A percentile compares a stretch with the other conserved stretches of the same genome.
phyloP scores from a whole-genome alignment of 2,797 vertebrate genomes.

The Trachurus trachurus region DNA sequence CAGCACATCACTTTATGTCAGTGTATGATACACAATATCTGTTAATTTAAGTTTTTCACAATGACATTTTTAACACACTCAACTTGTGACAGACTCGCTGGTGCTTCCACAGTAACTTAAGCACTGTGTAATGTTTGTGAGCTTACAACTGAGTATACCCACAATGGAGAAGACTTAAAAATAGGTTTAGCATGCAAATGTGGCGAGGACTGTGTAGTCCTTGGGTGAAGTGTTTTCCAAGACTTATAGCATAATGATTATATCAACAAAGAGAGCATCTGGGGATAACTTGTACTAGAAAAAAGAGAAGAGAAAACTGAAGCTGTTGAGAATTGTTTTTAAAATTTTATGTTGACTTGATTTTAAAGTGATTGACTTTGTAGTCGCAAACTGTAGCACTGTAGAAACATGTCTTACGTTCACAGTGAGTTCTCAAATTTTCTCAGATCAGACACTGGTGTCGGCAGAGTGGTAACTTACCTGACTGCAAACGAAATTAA shows the following conservation, averaged over 20 bases:
- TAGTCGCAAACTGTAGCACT: neutral
- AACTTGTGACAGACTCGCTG: neutral
- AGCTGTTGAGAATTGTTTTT: too few species aligned
- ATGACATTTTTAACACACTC: neutral
- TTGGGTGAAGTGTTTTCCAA: neutral
- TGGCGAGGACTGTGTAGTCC: neutral
- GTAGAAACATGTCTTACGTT: too few species aligned
- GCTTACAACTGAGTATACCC: neutral
- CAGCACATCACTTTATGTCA: neutral
- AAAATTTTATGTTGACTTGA: neutral
- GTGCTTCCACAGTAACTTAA: neutral
- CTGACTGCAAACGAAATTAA: too few species aligned
- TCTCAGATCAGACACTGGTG: too few species aligned
- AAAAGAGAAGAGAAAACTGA: constrained; percentile 6
- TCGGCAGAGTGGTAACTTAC: too few species aligned
- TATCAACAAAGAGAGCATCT: neutral
- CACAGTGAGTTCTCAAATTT: too few species aligned
- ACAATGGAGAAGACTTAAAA: neutral
- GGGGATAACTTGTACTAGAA: neutral
- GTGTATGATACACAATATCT: neutral
- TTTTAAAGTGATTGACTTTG: neutral
- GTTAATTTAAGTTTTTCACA: neutral
- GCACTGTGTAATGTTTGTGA: neutral
- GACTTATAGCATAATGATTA: neutral
- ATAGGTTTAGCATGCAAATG: neutral